A percentile compares a stretch with the other conserved stretches of the same genome.
phyloP scores from a whole-genome alignment of 2,888 invertebrate genomes.

The Melanophora roralis region DNA sequence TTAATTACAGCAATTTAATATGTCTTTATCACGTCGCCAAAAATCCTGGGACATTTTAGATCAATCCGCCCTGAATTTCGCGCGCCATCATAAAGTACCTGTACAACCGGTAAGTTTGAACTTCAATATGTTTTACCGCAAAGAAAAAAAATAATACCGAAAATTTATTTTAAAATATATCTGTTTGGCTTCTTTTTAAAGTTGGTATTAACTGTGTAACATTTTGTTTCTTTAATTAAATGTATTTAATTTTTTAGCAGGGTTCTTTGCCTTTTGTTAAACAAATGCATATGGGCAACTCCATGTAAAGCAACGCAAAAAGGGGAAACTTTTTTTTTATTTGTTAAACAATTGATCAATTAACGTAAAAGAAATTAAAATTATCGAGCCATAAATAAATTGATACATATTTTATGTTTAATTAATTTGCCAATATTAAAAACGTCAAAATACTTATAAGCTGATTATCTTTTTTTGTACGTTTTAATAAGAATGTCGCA shows the following conservation, averaged over 20 bases:
- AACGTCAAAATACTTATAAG: no score
- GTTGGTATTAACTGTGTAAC: constrained; percentile 42
- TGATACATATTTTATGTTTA: not conserved
- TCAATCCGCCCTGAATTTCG: constrained; percentile 87
- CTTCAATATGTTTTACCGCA: not conserved
- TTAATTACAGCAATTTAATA: constrained; percentile 67
- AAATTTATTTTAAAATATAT: not conserved
- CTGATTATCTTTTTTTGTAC: no score
- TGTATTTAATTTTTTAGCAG: constrained; percentile 31
- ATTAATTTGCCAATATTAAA: not conserved
- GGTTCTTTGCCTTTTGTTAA: no score
- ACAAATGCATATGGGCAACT: no score
- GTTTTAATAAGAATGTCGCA: no score
- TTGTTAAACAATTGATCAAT: no score
- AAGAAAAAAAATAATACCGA: not conserved
- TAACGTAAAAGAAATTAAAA: no score
- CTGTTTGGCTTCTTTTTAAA: constrained; percentile 54
- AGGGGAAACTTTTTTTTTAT: no score
- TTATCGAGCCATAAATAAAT: no score
- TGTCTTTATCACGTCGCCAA: constrained; percentile 82
- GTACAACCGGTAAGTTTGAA: constrained; percentile 79
- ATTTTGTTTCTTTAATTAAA: not conserved
- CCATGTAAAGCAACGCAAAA: no score
- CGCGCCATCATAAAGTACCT: constrained; percentile 82
- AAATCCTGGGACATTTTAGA: constrained; percentile 97